These are phyloP conservation scores for Buathra laborator DNA, from an alignment of 2,888 invertebrate species.

Conservation along the genomic window DNA sequence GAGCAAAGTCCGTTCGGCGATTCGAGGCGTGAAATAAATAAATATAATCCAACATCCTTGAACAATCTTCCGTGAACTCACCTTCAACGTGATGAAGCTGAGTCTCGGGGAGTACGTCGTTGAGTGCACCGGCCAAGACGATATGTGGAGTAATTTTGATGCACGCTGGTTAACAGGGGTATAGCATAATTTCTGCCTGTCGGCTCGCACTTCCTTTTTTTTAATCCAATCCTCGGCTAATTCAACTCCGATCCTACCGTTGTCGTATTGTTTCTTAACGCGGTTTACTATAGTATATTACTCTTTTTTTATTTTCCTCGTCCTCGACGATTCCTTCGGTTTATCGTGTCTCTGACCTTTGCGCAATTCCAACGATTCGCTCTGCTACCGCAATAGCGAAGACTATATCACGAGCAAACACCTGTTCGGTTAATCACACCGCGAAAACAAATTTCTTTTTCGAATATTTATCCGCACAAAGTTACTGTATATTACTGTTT, in stretches of 20 bases:
- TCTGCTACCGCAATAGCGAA: constrained; percentile 33
- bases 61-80: constrained; percentile 47
- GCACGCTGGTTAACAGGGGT: constrained; percentile 80
- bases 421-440: constrained; percentile 30
- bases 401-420: constrained; percentile 23
- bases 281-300: constrained; percentile 19
- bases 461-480: constrained; percentile 3
- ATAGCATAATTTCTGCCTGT: constrained; percentile 74
- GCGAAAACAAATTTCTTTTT: neutral
- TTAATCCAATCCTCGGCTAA: constrained; percentile 64
- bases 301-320: neutral
- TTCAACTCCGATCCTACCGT: neutral
- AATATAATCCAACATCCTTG: neutral
- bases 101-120: constrained; percentile 40
- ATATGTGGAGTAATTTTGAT: constrained; percentile 80
- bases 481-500: neutral
- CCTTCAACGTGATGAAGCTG: constrained; percentile 55
- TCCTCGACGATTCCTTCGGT: neutral
- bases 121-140: constrained; percentile 71
- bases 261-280: constrained; percentile 12
- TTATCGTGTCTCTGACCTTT: constrained; percentile 27
- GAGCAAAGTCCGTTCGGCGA: neutral
- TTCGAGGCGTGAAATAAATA: constrained; percentile 7
- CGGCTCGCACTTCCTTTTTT: constrained; percentile 71
- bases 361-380: constrained; percentile 55